Evolutionary conservation across 1,140 invertebrate species (phyloP).

Genomic region (Drosophila melanogaster): Release_6_plus_ISO1_MT NT_033779.5:2223501-2224000

Average conservation of each 20-base stretch:
- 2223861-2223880: conserved; percentile 88
- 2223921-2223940: conserved; percentile 72
- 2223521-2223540: conserved; percentile 71
- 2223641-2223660: conserved; percentile 13
- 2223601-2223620: conserved; percentile 88
- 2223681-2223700: neutral
- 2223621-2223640: conserved; percentile 87
- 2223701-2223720: conserved; percentile 84
- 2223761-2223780: conserved; percentile 89
- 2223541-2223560: conserved; percentile 79
- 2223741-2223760: conserved; percentile 87
- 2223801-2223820: conserved; percentile 87
- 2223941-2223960: conserved; percentile 86
- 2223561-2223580: conserved; percentile 87
- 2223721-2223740: conserved; percentile 88
- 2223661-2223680: neutral
- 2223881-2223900: conserved; percentile 86
- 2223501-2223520: conserved; percentile 46
- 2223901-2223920: conserved; percentile 77
- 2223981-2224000: conserved; percentile 87
- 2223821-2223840: conserved; percentile 88
- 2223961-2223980: conserved; percentile 87
- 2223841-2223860: conserved; percentile 89
- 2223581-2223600: conserved; percentile 90
- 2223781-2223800: conserved; percentile 89